Evolutionary conservation across 1,140 invertebrate genomes (phyloP).

Genomic region (Mycetomoellerius zeteki): DNA sequence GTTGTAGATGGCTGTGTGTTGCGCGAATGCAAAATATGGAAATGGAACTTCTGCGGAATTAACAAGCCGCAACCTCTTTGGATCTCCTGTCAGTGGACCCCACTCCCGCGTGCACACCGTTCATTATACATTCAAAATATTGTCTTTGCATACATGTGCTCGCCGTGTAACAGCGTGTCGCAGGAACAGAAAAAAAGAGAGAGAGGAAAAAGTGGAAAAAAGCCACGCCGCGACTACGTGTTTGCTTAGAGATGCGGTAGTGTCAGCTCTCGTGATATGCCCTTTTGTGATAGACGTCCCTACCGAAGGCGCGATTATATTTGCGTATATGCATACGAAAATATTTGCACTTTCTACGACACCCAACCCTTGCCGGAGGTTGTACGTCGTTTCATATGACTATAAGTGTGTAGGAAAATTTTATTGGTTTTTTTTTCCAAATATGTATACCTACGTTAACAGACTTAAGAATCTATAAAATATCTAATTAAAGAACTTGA

Average conservation of each 20-base stretch:
- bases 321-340: slow-evolving; percentile 70
- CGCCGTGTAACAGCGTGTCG: slow-evolving; percentile 64
- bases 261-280: slow-evolving; percentile 67
- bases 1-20: slow-evolving; percentile 57
- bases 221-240: slow-evolving; percentile 52
- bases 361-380: slow-evolving; percentile 48
- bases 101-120: slow-evolving; percentile 58
- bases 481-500: neutral
- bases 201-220: neutral
- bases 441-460: neutral
- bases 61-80: slow-evolving; percentile 46
- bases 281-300: slow-evolving; percentile 71
- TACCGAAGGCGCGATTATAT: slow-evolving; percentile 63
- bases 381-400: slow-evolving; percentile 18
- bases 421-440: slow-evolving; percentile 24
- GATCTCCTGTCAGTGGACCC: slow-evolving; percentile 37
- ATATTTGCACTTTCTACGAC: slow-evolving; percentile 71
- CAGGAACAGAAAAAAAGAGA: neutral
- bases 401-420: slow-evolving; percentile 22
- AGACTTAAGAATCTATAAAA: neutral
- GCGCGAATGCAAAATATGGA: slow-evolving; percentile 55
- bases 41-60: slow-evolving; percentile 32
- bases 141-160: slow-evolving; percentile 74
- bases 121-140: slow-evolving; percentile 83
- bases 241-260: slow-evolving; percentile 75